Base-by-base conservation (phyloP, 2,113 vertebrate genomes). In the Lasiurus borealis region DNA sequence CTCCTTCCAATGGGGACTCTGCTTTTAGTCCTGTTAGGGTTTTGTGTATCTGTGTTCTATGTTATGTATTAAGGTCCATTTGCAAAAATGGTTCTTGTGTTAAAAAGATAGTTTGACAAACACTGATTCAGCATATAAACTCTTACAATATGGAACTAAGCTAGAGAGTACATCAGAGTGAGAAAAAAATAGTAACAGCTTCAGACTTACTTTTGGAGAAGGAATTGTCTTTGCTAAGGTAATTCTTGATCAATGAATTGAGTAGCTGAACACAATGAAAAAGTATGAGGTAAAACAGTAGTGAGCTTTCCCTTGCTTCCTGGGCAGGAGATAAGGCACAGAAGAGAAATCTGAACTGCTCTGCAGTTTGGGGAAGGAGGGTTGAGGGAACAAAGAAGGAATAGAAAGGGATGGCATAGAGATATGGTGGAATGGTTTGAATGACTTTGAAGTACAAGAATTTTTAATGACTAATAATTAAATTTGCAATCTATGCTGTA, bases 401-500 rank as follows among this genome's bases (percentile, higher is more conserved):
- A 48, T 34, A 36, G 81, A 44, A 87, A 46, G 50, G 16, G 8
- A 5, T 86, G 44, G n/a, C 13, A 4, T 23, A 82, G 36, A 2
- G 31, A 19, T 6, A 6, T 29, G 3, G 15, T 59, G 34, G 57
- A 81, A 29, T 64, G 7, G 6, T 29, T 54, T 21, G 16, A 77
- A n/a, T 46, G n/a, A 57, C 73, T 73, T 85, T 31, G 36, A 88
- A 76, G 57, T 71, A 84, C 9, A 62, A 80, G 44, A n/a, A 12
- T 76, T 85, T 84, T 95, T 69, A 73, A 36, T 89, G 68, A 85
- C 72, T 52, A 48, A 81, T 68, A 29, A 29, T 89, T 72, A 50
- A 66, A 0, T 59, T 69, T 64, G 3, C 18, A 15, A 59, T 71
- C 23, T 80, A 4, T 19, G 12, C 52, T 85, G 27, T 59, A 77